Evolutionary conservation across 2,888 invertebrate species (phyloP).

Genomic region (Aspidapion aeneum): DNA sequence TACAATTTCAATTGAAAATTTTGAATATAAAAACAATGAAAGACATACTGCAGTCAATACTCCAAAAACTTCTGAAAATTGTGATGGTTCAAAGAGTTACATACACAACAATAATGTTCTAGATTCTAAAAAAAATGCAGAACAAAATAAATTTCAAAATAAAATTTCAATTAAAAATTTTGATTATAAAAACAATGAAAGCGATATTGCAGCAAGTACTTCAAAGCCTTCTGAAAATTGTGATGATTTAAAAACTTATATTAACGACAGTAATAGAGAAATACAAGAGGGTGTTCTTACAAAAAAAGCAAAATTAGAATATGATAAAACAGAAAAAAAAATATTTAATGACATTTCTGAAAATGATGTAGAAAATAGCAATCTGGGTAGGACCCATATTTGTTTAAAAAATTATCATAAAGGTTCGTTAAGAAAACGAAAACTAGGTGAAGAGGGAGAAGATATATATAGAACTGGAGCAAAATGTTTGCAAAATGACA

Average conservation of each 20-base stretch:
- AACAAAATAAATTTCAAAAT: too few relatives aligned
- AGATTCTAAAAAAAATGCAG: background rate
- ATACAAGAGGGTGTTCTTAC: too few relatives aligned
- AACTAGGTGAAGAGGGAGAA: slow-evolving; percentile 24
- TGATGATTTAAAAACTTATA: background rate
- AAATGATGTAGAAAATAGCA: too few relatives aligned
- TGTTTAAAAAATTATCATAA: slow-evolving; percentile 11
- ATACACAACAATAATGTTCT: too few relatives aligned
- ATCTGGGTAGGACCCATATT: too few relatives aligned
- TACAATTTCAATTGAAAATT: too few relatives aligned
- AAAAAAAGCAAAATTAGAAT: too few relatives aligned
- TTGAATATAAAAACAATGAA: slow-evolving; percentile 14
- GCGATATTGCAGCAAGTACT: slow-evolving; percentile 7
- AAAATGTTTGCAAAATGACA: slow-evolving; percentile 63
- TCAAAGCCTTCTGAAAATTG: background rate
- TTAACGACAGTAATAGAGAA: too few relatives aligned
- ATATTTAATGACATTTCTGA: too few relatives aligned
- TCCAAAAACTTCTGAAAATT: background rate
- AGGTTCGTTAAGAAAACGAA: slow-evolving; percentile 36
- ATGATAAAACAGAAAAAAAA: too few relatives aligned
- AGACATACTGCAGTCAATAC: slow-evolving; percentile 12
- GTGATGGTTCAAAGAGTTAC: background rate
- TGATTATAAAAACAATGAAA: background rate
- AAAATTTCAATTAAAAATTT: too few relatives aligned
- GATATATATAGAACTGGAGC: slow-evolving; percentile 83